phyloP scores from a whole-genome alignment of 2,797 vertebrate genomes.

The Gymnopithys bicolor region DNA sequence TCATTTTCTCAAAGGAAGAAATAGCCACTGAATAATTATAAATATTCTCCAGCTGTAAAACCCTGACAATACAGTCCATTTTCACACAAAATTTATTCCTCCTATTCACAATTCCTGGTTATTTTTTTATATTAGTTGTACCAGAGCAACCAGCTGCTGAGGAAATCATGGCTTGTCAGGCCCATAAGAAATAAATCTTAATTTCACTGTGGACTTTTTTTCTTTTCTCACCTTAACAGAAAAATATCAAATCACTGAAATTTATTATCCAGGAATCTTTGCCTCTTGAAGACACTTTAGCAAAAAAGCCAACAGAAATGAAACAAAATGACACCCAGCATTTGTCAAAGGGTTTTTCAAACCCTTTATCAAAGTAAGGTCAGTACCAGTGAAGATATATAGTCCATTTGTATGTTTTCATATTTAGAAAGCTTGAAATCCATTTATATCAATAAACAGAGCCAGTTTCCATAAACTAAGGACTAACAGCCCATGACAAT shows the following conservation, averaged over 20 bases:
- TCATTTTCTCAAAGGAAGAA: background rate
- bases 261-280: background rate
- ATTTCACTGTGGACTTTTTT: background rate
- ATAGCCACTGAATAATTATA: background rate
- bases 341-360: background rate
- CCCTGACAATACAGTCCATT: background rate
- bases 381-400: background rate
- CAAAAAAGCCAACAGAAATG: background rate
- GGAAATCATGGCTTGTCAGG: background rate
- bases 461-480: background rate
- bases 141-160: background rate
- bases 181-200: background rate
- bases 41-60: background rate
- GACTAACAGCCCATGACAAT: background rate
- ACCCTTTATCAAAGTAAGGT: background rate
- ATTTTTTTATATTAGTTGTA: background rate
- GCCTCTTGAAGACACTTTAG: background rate
- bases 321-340: background rate
- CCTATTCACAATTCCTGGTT: background rate
- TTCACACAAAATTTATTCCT: background rate
- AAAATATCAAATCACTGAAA: background rate
- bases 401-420: background rate
- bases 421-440: background rate
- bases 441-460: background rate
- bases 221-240: background rate